Conservation (phyloP, 2,113 vertebrate species). For the Sorex fumeus region DNA sequence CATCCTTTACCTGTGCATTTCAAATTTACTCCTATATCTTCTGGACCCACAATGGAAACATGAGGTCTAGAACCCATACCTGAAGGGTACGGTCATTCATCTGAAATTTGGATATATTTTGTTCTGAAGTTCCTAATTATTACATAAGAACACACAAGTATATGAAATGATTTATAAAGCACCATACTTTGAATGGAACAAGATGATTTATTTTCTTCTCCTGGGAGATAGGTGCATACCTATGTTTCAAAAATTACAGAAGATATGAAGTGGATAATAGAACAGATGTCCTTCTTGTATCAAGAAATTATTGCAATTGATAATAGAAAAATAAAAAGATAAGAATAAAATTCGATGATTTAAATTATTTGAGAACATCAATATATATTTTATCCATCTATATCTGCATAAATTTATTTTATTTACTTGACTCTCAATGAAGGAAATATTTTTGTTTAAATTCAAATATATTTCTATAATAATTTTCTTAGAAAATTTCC, state of each 20-base stretch:
- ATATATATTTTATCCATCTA: not conserved
- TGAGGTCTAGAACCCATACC: constrained; percentile 56
- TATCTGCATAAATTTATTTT: not conserved
- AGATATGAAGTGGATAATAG: not conserved
- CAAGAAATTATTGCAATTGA: not conserved
- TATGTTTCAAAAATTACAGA: not conserved
- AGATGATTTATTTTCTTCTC: not conserved
- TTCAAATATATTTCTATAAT: not conserved
- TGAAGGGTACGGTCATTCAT: constrained; percentile 39
- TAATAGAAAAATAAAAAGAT: not conserved
- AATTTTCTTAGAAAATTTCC: not conserved
- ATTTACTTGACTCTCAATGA: too few species aligned
- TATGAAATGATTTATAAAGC: not conserved
- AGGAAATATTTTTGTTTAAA: too few species aligned
- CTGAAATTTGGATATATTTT: not conserved
- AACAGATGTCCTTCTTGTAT: not conserved
- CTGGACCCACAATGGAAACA: constrained; percentile 43
- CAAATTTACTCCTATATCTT: constrained; percentile 57
- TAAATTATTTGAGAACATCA: not conserved
- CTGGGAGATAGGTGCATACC: not conserved
- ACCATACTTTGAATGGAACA: not conserved
- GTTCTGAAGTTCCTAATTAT: not conserved
- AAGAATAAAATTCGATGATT: not conserved
- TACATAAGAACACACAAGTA: not conserved
- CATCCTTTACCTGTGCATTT: constrained; percentile 44